Evolutionary conservation across 2,797 vertebrate species (phyloP), one percentile per base, ranked within the genome.

Genomic region (Scarus forsteni): DNA sequence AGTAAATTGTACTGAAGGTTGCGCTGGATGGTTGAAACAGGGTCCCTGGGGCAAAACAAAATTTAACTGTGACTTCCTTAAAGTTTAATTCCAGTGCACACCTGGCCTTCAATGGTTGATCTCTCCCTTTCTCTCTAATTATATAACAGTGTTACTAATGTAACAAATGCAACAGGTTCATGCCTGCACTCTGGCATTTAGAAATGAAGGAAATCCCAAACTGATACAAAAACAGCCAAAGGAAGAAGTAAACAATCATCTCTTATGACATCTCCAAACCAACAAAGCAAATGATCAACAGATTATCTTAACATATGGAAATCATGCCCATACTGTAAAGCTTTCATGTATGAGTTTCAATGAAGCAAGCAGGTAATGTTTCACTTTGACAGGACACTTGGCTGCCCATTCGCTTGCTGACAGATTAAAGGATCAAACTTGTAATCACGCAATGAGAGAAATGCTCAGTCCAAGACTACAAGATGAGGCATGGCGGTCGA

Each of bases 121-220:
- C 45, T 56, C 43, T 65, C 48, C 53, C 65, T 44, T 70, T 18
- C 58, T 56, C 59, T 75, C 36, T 86, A 55, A 77, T 79, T 65
- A 66, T 43, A 51, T 50, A 38, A 14, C 53, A 58, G 56, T 54
- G 44, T 70, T 61, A 10, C 38, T 66, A 57, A 75, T 34, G 38
- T 0, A 11, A 18, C 51, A 52, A 43, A 68, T 44, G 18, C 64
- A n/a, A 60, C 85, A 79, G 60, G 85, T 77, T 44, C 0, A 0
- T 60, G 68, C 83, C 66, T 83, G 85, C 59, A 75, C 50, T 38
- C 13, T 66, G 69, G 77, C 27, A 8, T 35, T 14, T 8, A 0
- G 68, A 72, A 60, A 66, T n/a, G 15, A 5, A 66, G 68, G 59
- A 84, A 77, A 70, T 51, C 70, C 62, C 53, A 66, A 35, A 71